Conservation (phyloP, 2,797 vertebrate genomes). For the Karalla daura region DNA sequence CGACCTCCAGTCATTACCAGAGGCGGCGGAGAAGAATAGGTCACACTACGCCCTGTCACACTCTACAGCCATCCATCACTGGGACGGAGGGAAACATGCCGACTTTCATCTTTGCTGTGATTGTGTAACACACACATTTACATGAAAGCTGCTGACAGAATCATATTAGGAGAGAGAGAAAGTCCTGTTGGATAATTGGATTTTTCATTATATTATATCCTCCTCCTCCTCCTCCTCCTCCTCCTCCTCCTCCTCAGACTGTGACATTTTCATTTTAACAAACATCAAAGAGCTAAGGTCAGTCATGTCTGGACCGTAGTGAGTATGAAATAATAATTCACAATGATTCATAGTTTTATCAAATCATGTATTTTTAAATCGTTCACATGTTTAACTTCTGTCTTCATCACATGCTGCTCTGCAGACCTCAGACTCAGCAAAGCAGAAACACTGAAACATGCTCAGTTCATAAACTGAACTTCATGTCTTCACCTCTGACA, state of each 20-base stretch:
- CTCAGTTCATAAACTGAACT: neutral
- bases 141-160: slow-evolving; percentile 85
- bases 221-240: neutral
- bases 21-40: neutral
- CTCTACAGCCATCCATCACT: slow-evolving; percentile 1
- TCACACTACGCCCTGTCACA: neutral
- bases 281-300: slow-evolving; percentile 85
- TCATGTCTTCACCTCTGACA: neutral
- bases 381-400: neutral
- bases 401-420: neutral
- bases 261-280: slow-evolving; percentile 94
- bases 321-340: too few species aligned
- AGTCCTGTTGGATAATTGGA: slow-evolving; percentile 84
- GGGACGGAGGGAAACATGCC: slow-evolving; percentile 14
- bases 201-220: slow-evolving; percentile 70
- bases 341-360: too few species aligned
- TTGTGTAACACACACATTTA: slow-evolving; percentile 64
- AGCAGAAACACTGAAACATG: slow-evolving; percentile 1
- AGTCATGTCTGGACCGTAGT: slow-evolving; percentile 25
- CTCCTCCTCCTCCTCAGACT: slow-evolving; percentile 54
- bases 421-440: neutral
- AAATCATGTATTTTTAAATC: neutral
- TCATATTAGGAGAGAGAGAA: slow-evolving; percentile 76
- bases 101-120: slow-evolving; percentile 18
- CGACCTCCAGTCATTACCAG: slow-evolving; percentile 9